Percentiles rank a stretch among this genome's conserved stretches.
Evolutionary conservation across 2,113 vertebrate genomes (phyloP).

Genomic region (Marmota flaviventris): DNA sequence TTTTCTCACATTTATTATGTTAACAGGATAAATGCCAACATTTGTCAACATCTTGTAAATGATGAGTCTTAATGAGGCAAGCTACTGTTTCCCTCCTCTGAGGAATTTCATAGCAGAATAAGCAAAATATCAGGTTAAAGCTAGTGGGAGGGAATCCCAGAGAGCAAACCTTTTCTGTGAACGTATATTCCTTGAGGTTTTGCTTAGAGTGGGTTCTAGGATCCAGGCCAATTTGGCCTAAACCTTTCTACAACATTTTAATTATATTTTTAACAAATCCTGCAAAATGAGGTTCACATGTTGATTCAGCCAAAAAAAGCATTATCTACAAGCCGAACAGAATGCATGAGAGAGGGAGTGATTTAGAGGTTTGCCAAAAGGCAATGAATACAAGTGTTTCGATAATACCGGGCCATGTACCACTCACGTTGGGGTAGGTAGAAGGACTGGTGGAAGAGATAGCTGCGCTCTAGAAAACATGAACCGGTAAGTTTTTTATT

Average conservation of each 20-base stretch:
- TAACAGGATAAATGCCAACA: slow-evolving; percentile 91
- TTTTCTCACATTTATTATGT: slow-evolving; percentile 91
- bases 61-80: slow-evolving; percentile 92
- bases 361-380: slow-evolving; percentile 67
- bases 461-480: not conserved
- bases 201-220: slow-evolving; percentile 88
- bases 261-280: slow-evolving; percentile 90
- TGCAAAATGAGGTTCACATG: slow-evolving; percentile 84
- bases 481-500: not conserved
- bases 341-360: slow-evolving; percentile 54
- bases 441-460: not conserved
- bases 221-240: slow-evolving; percentile 88
- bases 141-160: slow-evolving; percentile 87
- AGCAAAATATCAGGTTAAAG: slow-evolving; percentile 90
- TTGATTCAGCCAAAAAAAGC: slow-evolving; percentile 82
- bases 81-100: slow-evolving; percentile 89
- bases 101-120: slow-evolving; percentile 89
- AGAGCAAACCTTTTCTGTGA: slow-evolving; percentile 84
- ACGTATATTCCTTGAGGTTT: slow-evolving; percentile 88
- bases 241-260: slow-evolving; percentile 86
- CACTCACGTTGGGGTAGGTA: not conserved
- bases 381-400: slow-evolving; percentile 21
- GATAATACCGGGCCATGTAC: not conserved
- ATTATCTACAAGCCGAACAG: slow-evolving; percentile 67
- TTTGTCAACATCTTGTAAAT: slow-evolving; percentile 93